These are phyloP conservation scores for Lithophane leautieri DNA, from an alignment of 2,888 invertebrate species.

Conservation along the genomic window DNA sequence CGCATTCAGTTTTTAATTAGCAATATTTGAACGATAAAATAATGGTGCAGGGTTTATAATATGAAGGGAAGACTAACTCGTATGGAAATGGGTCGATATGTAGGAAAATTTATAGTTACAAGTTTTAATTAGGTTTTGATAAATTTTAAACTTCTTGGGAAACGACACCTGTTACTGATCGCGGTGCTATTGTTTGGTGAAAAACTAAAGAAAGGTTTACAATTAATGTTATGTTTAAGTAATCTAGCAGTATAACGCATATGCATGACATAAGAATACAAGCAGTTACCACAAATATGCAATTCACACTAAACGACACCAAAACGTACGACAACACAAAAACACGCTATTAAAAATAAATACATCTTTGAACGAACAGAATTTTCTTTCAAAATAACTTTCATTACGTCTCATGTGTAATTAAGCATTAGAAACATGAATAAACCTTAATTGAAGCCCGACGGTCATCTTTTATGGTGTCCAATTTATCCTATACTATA, in stretches of 20 bases:
- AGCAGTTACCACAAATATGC: too few relatives aligned
- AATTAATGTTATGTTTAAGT: neutral
- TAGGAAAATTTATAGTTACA: conserved; percentile 24
- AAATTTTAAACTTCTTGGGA: conserved; percentile 11
- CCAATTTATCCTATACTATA: conserved; percentile 47
- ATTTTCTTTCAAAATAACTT: conserved; percentile 48
- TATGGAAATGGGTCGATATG: neutral
- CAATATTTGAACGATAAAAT: conserved; percentile 47
- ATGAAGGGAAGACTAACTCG: conserved; percentile 5
- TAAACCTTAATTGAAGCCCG: conserved; percentile 61
- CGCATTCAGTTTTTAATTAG: conserved; percentile 55
- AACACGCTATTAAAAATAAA: conserved; percentile 28
- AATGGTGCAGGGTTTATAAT: conserved; percentile 24
- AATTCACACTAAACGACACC: too few relatives aligned
- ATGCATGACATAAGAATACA: too few relatives aligned
- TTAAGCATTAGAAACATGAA: conserved; percentile 60
- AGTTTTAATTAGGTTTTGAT: conserved; percentile 24
- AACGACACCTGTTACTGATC: neutral
- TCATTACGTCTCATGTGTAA: conserved; percentile 58
- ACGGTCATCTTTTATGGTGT: conserved; percentile 58
- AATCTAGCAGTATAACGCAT: neutral
- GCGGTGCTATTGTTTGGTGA: neutral
- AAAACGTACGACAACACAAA: conserved; percentile 1
- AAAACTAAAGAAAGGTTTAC: neutral
- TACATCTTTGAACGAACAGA: conserved; percentile 33